Percentiles rank a stretch among this genome's conserved stretches.
Evolutionary conservation across 1,140 invertebrate genomes (phyloP).

Genomic region (Drosophila santomea): DNA sequence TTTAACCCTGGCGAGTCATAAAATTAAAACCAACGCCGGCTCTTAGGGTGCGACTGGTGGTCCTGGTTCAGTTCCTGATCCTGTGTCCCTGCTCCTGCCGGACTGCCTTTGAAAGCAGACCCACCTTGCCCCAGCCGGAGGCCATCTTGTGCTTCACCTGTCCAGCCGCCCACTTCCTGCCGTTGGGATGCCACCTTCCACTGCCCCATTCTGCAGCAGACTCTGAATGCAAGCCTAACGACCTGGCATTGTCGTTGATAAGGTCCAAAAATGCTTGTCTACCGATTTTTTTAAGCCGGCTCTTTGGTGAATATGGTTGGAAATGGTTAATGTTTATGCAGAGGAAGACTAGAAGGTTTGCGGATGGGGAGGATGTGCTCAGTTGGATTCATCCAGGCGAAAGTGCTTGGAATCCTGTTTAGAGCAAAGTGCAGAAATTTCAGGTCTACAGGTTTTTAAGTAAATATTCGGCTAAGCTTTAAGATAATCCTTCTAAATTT

Average conservation of each 20-base stretch:
- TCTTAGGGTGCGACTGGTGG: slow-evolving; percentile 62
- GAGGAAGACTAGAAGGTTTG: slow-evolving; percentile 17
- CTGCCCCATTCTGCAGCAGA: slow-evolving; percentile 51
- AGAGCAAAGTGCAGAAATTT: slow-evolving; percentile 2
- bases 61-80: slow-evolving; percentile 21
- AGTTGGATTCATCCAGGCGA: slow-evolving; percentile 19
- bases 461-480: slow-evolving; percentile 22
- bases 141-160: slow-evolving; percentile 45
- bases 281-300: slow-evolving; percentile 35
- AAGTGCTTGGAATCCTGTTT: slow-evolving; percentile 28
- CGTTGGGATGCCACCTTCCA: slow-evolving; percentile 5
- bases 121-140: slow-evolving; percentile 28
- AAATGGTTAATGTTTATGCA: slow-evolving; percentile 68
- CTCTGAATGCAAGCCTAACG: slow-evolving; percentile 80
- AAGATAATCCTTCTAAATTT: slow-evolving; percentile 10
- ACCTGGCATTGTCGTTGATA: slow-evolving; percentile 80
- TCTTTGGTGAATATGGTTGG: slow-evolving; percentile 20
- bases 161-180: slow-evolving; percentile 6
- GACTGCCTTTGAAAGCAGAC: slow-evolving; percentile 55
- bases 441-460: slow-evolving; percentile 1
- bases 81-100: slow-evolving; percentile 3
- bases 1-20: slow-evolving; percentile 74
- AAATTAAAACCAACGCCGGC: slow-evolving; percentile 72
- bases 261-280: slow-evolving; percentile 64
- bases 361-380: slow-evolving; percentile 2